phyloP scores from a whole-genome alignment of 2,888 invertebrate species.

The Kryphioiulus occultus region DNA sequence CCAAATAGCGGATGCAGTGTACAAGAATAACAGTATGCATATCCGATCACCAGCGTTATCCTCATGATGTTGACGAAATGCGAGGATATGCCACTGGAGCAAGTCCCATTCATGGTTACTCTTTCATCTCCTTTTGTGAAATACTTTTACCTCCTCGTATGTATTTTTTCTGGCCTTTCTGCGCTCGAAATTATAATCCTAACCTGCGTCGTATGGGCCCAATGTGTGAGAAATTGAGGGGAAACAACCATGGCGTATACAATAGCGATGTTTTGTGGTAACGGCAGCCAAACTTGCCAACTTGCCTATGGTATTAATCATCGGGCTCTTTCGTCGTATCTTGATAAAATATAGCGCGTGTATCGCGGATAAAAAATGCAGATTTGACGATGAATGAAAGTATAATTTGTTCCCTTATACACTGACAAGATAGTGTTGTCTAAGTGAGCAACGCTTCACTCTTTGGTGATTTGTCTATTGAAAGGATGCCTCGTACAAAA shows the following conservation, averaged over 20 bases:
- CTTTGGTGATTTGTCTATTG: conserved; percentile 38
- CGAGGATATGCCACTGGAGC: background rate
- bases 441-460: conserved; percentile 24
- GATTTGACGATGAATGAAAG: conserved; percentile 14
- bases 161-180: background rate
- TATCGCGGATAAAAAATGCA: background rate
- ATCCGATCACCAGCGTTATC: background rate
- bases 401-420: conserved; percentile 6
- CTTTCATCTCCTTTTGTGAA: background rate
- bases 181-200: background rate
- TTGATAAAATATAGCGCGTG: background rate
- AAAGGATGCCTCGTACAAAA: conserved; percentile 13
- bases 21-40: conserved; percentile 2
- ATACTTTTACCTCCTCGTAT: background rate
- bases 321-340: background rate
- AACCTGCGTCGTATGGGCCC: background rate
- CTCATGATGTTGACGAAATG: background rate
- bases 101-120: background rate
- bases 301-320: background rate
- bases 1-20: background rate
- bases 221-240: background rate
- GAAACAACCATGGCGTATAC: background rate
- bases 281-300: background rate
- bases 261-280: background rate
- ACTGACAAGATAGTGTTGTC: background rate